Base-by-base conservation (phyloP, 2,797 vertebrate species). In the Moxostoma hubbsi region DNA sequence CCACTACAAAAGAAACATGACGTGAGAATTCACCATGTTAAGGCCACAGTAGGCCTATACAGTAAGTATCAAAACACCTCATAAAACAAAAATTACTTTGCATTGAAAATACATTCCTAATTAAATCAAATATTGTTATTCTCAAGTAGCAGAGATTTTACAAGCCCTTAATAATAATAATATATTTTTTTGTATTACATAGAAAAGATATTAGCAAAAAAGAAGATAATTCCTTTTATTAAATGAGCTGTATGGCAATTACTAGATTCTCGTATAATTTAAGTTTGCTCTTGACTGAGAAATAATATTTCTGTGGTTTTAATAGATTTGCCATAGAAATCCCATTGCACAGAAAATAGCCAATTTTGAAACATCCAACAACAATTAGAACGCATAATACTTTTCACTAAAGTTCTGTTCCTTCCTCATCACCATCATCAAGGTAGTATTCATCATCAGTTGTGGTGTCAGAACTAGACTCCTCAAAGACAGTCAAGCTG, bases 361-460 rank as follows among this genome's bases (percentile, higher is more conserved):
- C 15, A 24, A 63, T 63, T 63, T 43, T 36, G 47, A 36, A 61
- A 68, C 6, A 36, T 62, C 36, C 7, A 54, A n/a, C n/a, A 51
- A 77, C 13, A 70, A 12, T 55, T 7, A n/a, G 2, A 36, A 36
- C 36, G 4, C 36, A 36, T 36, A 10, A 47, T 43, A 63, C 46
- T 46, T 18, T 13, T 53, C n/a, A 9, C 79, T 87, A 99, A 8
- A 99, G 89, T 89, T 98, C 96, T 0, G 97, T 98, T 85, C 98
- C 98, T 84, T 95, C 96, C 74, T 96, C 96, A 43, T 92, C 93
- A 49, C 91, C 93, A 15, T 86, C 87, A 36, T 83, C 88, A 69
- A 98, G 88, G 86, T 96, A 98, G 85, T 99, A 99, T 75, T 99
- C 98, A 54, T 98, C 97, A 62, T 98, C 98, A 0, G 97, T 98